Base-by-base conservation (phyloP, 2,113 vertebrate species). In the Eretmochelys imbricata region DNA sequence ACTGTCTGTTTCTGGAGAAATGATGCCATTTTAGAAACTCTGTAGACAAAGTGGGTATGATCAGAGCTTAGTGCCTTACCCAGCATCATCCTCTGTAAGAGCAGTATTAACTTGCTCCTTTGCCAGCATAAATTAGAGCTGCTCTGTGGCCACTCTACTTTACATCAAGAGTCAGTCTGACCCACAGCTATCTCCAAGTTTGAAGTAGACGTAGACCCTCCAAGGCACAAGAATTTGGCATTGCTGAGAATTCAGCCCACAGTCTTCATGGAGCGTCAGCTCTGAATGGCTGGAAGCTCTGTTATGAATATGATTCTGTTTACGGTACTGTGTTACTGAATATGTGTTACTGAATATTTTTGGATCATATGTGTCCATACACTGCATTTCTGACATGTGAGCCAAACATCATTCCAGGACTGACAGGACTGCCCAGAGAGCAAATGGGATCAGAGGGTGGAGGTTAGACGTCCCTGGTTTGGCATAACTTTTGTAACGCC, bases 281-380 rank as follows among this genome's bases (percentile, higher is more conserved):
- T 69, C n/a, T 9, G 54, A 35, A 3, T 89, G n/a, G 72, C 4
- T 95, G 72, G n/a, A 22, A 48, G 42, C 54, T 53, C 20, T 89
- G 35, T 27, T 91, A 1, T 16, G 76, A n/a, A 85, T 87, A 54
- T 3, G 75, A 91, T 54, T 22, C 49, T 80, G 65, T 72, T 72
- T 72, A 72, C 3, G 20, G 65, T n/a, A 8, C 9, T 65, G 22
- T 0, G 0, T n/a, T 87, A 42, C n/a, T 88, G 57, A 62, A 22
- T 85, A 35, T 62, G 88, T 0, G 0, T 38, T 87, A 42, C 42
- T 88, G 53, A 62, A 19, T 87, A 31, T 72, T 89, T 89, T 91
- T n/a, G 38, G 29, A 27, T 76, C 78, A 86, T 55, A 5, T 10
- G 13, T 78, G 88, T 42, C 12, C 1, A 4, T 42, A 50, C 1